Evolutionary conservation across 2,888 invertebrate species (phyloP).

Genomic region (Acronicta psi): DNA sequence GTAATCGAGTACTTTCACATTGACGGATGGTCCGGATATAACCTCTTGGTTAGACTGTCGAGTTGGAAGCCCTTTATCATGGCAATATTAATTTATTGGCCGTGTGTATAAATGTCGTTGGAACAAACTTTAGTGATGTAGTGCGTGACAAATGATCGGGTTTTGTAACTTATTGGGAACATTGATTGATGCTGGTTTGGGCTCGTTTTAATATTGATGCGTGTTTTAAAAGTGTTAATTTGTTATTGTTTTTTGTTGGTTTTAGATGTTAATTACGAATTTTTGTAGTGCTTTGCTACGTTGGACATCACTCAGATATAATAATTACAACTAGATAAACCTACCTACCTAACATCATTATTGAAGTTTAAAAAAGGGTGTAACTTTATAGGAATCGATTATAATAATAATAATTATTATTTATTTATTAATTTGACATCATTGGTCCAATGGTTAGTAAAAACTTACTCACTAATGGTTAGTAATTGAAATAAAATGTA

Average conservation of each 20-base stretch:
- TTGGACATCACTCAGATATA: too few species aligned
- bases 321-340: too few species aligned
- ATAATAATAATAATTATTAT: too few species aligned
- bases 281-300: not conserved
- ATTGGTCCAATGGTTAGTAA: too few species aligned
- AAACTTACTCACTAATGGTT: too few species aligned
- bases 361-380: too few species aligned
- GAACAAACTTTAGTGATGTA: conserved; percentile 46
- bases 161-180: conserved; percentile 41
- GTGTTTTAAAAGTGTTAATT: conserved; percentile 35
- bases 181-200: conserved; percentile 42
- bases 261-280: not conserved
- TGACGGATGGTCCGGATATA: conserved; percentile 65
- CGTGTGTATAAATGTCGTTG: conserved; percentile 42
- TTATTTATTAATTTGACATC: too few species aligned
- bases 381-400: too few species aligned
- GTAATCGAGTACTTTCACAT: conserved; percentile 65
- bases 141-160: conserved; percentile 44
- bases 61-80: conserved; percentile 55
- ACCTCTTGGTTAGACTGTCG: conserved; percentile 61
- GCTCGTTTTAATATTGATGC: conserved; percentile 29
- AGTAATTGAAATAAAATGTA: too few species aligned
- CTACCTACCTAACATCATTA: too few species aligned
- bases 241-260: conserved; percentile 4
- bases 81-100: conserved; percentile 55